Base-by-base conservation (phyloP, 2,797 vertebrate species). In the Periophthalmus magnuspinnatus region DNA sequence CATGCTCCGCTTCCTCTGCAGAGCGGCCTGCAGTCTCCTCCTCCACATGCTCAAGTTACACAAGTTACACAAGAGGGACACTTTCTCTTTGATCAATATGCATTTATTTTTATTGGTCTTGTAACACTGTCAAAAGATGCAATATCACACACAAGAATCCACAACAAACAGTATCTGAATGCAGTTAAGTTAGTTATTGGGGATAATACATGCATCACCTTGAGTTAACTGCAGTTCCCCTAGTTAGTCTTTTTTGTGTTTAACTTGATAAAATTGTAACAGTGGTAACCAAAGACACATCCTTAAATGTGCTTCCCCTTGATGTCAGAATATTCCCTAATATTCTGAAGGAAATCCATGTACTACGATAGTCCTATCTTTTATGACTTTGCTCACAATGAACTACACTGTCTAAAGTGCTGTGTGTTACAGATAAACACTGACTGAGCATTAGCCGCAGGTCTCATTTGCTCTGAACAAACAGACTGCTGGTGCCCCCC, bases 1-100 rank as follows among this genome's bases (percentile, higher is more conserved):
- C 71, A 84, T 75, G 74, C 62, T 77, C 50, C 17, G 17, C 70
- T 61, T 71, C 21, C 63, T 68, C 41, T 54, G 13, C 48, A 36
- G 47, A 24, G 34, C 56, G 57, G 28, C 14, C 22, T 28, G 28
- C 28, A 28, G 28, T 28, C 28, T 28, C 28, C n/a, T 63, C 41
- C 41, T 24, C 8, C 9, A 17, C 60, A 62, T 60, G 62, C 13
- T n/a, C 36, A 17, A 32, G 14, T 65, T 50, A 48, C n/a, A 19
- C 47, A 33, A 50, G 41, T 24, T 28, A 47, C 61, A 47, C 61
- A 64, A 64, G 22, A 64, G 14, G 22, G 21, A 64, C 22, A 47
- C 41, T 24, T 50, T 2, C 7, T 28, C 14, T 48, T 67, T 14
- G 9, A n/a, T 14, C 0, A 10, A 22, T 19, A 22, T 13, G 33